A percentile compares a stretch with the other conserved stretches of the same genome.
These are phyloP conservation scores for Balaenoptera acutorostrata DNA, from an alignment of 2,113 vertebrate genomes.

Conservation along the genomic window DNA sequence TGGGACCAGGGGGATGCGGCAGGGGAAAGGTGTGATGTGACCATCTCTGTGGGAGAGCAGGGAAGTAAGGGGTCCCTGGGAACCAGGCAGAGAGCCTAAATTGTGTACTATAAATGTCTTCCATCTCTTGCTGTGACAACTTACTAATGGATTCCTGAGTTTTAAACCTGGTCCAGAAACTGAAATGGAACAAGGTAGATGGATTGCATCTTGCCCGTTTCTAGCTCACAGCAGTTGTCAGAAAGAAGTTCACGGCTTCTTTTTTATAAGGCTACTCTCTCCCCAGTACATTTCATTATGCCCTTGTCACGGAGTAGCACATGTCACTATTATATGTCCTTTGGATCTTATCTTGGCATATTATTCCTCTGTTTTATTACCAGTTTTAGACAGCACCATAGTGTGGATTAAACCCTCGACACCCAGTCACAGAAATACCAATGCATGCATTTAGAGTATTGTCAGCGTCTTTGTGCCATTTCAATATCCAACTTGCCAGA, in stretches of 20 bases:
- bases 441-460: constrained; percentile 56
- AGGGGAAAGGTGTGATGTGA: too few species aligned
- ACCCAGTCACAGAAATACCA: constrained; percentile 23
- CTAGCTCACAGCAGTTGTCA: not conserved
- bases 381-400: constrained; percentile 19
- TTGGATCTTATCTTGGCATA: constrained; percentile 30
- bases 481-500: constrained; percentile 58
- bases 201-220: not conserved
- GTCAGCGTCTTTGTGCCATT: constrained; percentile 42
- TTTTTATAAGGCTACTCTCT: not conserved
- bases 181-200: not conserved
- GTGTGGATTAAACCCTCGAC: constrained; percentile 39
- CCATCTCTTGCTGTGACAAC: not conserved
- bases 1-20: too few species aligned
- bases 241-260: not conserved
- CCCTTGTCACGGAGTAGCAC: not conserved
- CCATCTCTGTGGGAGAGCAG: not conserved
- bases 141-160: not conserved
- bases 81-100: not conserved
- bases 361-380: constrained; percentile 51
- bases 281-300: constrained; percentile 22
- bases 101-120: not conserved
- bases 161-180: not conserved
- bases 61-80: not conserved
- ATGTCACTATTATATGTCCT: not conserved